Percentiles rank a stretch among this genome's conserved stretches.
These are phyloP conservation scores for Melanotaenia trifasciata DNA, from an alignment of 2,797 vertebrate species.

Conservation along the genomic window DNA sequence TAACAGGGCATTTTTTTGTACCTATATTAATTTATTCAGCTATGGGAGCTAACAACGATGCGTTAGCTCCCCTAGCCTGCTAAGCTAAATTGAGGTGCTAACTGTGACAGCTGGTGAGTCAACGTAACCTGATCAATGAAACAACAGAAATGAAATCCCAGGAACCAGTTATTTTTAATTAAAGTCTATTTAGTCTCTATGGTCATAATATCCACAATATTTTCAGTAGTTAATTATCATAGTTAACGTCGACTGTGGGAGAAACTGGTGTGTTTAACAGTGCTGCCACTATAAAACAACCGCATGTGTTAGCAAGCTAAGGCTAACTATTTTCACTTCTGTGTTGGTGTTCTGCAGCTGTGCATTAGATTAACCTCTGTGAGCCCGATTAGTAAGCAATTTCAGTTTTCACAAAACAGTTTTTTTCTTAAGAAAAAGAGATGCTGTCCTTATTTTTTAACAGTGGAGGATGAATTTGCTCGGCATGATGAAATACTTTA, in stretches of 20 bases:
- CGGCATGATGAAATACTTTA: slow-evolving; percentile 50
- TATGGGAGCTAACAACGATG: slow-evolving; percentile 6
- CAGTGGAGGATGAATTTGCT: neutral
- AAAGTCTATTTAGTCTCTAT: fast-evolving
- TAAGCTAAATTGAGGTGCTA: slow-evolving; percentile 53
- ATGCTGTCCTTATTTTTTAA: neutral
- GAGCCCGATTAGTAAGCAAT: neutral
- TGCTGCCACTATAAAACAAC: neutral
- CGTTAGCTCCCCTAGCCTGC: slow-evolving; percentile 49
- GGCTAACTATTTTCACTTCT: slow-evolving; percentile 34
- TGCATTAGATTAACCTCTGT: neutral
- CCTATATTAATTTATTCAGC: slow-evolving; percentile 1
- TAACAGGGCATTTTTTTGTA: slow-evolving; percentile 34
- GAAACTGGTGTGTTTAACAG: neutral
- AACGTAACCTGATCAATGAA: slow-evolving; percentile 54
- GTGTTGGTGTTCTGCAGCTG: slow-evolving; percentile 10
- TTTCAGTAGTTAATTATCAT: neutral
- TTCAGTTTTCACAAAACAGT: neutral
- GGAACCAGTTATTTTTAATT: neutral
- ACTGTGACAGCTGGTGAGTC: slow-evolving; percentile 71
- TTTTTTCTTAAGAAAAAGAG: neutral
- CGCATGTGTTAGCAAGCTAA: slow-evolving; percentile 69
- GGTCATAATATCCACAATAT: fast-evolving
- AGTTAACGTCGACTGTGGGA: neutral
- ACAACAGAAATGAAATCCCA: neutral